A percentile compares a stretch with the other conserved stretches of the same genome.
Conservation (phyloP, 2,888 invertebrate species). For the Incurvaria masculella region DNA sequence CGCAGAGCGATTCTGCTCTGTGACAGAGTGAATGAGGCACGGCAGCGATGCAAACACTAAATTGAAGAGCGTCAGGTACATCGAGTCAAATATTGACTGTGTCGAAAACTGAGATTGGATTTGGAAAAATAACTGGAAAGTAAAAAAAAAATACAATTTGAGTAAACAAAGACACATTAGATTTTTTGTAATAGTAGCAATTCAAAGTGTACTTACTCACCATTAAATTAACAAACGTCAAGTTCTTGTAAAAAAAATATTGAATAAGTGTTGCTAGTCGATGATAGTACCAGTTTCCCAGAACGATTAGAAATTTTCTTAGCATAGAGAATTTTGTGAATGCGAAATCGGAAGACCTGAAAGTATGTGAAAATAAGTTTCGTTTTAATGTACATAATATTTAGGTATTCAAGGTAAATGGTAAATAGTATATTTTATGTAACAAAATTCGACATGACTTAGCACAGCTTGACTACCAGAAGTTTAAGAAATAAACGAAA, state of each 20-base stretch:
- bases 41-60: slow-evolving; percentile 73
- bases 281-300: slow-evolving; percentile 82
- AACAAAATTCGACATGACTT: too few relatives aligned
- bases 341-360: slow-evolving; percentile 78
- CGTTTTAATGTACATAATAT: too few relatives aligned
- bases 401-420: too few relatives aligned
- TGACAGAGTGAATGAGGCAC: slow-evolving; percentile 67
- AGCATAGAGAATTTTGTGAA: slow-evolving; percentile 80
- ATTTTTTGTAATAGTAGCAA: slow-evolving; percentile 3
- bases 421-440: too few relatives aligned
- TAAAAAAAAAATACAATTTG: slow-evolving; percentile 7
- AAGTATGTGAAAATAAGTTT: slow-evolving; percentile 9
- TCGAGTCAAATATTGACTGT: slow-evolving; percentile 69
- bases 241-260: slow-evolving; percentile 86
- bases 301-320: slow-evolving; percentile 70
- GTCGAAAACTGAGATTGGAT: slow-evolving; percentile 53
- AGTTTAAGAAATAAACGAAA: too few relatives aligned
- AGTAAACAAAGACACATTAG: slow-evolving; percentile 1
- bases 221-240: slow-evolving; percentile 66
- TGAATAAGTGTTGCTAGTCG: slow-evolving; percentile 71
- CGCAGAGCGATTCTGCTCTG: slow-evolving; percentile 68
- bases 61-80: slow-evolving; percentile 75
- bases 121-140: slow-evolving; percentile 55
- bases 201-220: slow-evolving; percentile 26
- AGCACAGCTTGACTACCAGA: too few relatives aligned